These are phyloP conservation scores for Salminus brasiliensis DNA, from an alignment of 2,113 vertebrate species.

Conservation along the genomic window DNA sequence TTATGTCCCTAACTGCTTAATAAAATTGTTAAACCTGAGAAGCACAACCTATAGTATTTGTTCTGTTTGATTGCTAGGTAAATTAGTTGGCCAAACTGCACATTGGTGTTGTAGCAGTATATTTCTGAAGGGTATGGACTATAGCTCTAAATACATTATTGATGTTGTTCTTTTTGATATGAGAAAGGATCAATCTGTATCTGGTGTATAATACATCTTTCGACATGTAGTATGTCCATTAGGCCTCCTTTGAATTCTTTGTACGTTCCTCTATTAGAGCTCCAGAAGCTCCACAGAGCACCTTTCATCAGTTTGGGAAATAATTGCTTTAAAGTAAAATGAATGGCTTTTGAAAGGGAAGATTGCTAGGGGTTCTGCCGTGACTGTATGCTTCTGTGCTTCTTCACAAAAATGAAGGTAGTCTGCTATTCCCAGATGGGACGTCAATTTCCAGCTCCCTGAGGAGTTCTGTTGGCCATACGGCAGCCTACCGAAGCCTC, in stretches of 20 bases:
- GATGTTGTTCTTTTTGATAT: not conserved
- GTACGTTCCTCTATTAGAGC: not conserved
- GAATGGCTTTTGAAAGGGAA: constrained; percentile 10
- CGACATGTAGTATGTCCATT: constrained; percentile 1
- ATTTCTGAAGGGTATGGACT: not conserved
- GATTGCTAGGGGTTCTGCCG: not conserved
- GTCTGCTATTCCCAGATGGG: constrained; percentile 25
- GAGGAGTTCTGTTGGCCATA: constrained; percentile 6
- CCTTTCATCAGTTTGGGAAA: constrained; percentile 4
- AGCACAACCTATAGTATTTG: too few relatives aligned
- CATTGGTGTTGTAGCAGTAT: not conserved
- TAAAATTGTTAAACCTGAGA: too few relatives aligned
- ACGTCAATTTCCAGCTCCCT: not conserved
- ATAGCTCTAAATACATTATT: not conserved
- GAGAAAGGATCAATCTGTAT: not conserved
- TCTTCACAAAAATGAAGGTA: not conserved
- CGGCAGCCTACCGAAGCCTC: not conserved
- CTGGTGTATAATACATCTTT: not conserved
- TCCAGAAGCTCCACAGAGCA: not conserved
- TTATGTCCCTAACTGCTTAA: too few relatives aligned
- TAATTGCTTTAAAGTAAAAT: constrained; percentile 8
- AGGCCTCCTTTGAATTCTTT: constrained; percentile 2
- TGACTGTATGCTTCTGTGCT: not conserved
- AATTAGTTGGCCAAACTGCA: too few relatives aligned
- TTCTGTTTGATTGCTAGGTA: too few relatives aligned